Evolutionary conservation across 2,113 vertebrate genomes (phyloP).

Genomic region (Pelmatolapia mariae): DNA sequence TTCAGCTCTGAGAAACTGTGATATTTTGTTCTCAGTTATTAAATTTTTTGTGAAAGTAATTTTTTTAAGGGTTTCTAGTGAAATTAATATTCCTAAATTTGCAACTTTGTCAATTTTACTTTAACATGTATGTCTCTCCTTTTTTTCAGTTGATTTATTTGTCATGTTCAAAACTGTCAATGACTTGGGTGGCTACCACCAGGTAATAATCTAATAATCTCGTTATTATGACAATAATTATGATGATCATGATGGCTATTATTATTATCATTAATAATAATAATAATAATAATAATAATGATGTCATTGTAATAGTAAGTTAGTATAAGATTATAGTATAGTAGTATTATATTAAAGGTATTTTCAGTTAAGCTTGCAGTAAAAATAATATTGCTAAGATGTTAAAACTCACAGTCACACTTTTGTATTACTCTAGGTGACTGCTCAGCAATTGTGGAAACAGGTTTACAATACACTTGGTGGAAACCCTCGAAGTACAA

Average conservation of each 20-base stretch:
- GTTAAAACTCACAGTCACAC: not conserved
- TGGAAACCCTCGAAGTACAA: slow-evolving; percentile 77
- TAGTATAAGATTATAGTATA: not conserved
- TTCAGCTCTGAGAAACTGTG: not conserved
- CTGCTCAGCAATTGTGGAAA: slow-evolving; percentile 75
- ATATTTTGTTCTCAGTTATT: not conserved
- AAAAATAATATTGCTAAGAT: not conserved
- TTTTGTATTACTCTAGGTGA: slow-evolving; percentile 56
- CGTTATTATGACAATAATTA: not conserved
- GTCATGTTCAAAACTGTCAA: slow-evolving; percentile 71
- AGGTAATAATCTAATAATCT: slow-evolving; percentile 49
- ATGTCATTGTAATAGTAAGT: not conserved
- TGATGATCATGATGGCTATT: not conserved
- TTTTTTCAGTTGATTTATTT: slow-evolving; percentile 69
- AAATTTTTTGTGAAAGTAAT: not conserved
- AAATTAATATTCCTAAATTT: not conserved
- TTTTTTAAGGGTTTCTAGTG: not conserved
- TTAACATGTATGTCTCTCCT: not conserved
- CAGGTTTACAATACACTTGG: slow-evolving; percentile 76
- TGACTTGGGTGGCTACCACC: slow-evolving; percentile 70
- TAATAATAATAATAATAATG: no score
- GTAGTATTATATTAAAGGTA: not conserved
- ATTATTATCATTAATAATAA: not conserved
- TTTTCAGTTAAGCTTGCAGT: not conserved
- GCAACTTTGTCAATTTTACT: not conserved